Evolutionary conservation across 92 coral and sea anemone genomes (phyloP).

Genomic region (Virgularia gustaviana): DNA sequence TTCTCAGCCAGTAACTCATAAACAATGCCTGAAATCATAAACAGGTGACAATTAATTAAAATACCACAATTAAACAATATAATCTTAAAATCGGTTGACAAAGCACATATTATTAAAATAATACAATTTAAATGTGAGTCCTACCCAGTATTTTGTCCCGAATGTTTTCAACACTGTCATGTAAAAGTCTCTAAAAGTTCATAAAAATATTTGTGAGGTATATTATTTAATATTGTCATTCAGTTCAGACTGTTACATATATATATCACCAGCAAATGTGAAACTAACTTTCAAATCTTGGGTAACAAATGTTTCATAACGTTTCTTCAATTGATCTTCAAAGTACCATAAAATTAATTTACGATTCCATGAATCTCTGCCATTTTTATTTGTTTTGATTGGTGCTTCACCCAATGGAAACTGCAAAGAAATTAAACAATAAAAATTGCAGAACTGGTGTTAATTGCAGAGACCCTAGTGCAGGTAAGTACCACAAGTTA

Average conservation of each 20-base stretch:
- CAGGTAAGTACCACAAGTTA: neutral
- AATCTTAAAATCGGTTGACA: no score
- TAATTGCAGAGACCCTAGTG: no score
- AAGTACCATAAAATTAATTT: conserved; percentile 75
- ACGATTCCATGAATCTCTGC: conserved; percentile 60
- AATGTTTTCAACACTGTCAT: conserved; percentile 81
- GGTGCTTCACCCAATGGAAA: conserved; percentile 56
- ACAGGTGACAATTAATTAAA: neutral
- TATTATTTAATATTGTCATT: no score
- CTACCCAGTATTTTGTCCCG: conserved; percentile 80
- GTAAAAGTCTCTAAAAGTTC: conserved; percentile 68
- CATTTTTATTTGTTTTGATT: conserved; percentile 42
- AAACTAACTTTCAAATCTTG: conserved; percentile 64
- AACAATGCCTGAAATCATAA: conserved; percentile 56
- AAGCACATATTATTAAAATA: no score
- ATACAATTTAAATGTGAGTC: neutral
- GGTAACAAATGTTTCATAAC: conserved; percentile 72
- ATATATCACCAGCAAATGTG: no score
- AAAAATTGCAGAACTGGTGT: no score
- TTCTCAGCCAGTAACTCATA: conserved; percentile 77
- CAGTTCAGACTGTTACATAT: no score
- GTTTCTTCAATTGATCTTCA: conserved; percentile 76
- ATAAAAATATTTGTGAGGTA: no score
- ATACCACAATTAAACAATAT: neutral
- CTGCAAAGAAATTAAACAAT: conserved; percentile 38